Base-by-base conservation (phyloP, 2,113 vertebrate species). In the Macrotis lagotis region DNA sequence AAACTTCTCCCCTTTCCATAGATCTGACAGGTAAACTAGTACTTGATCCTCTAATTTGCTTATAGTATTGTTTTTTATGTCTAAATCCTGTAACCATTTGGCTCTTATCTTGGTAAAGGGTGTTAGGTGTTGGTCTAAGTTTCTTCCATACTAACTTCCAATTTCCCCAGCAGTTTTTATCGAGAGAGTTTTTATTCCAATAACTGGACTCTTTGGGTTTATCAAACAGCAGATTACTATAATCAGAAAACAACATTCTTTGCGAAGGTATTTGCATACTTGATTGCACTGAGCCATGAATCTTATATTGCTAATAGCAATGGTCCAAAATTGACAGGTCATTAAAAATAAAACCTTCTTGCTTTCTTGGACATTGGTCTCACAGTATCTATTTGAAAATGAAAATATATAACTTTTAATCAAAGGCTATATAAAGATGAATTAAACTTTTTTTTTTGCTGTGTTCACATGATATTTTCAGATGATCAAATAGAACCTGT, bases 391-490 rank as follows among this genome's bases (percentile, higher is more conserved):
- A 88, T 96, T 94, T 92, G 53, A 89, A 90, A 93, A 5, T 93
- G 22, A 93, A 97, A 95, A 52, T 89, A 12, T 50, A 88, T 16
- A 92, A 44, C 24, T 10, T 53, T 89, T 51, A 59, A 48, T 93
- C 26, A 59, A 4, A 83, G n/a, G n/a, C 51, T 95, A 93, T 95
- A 55, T 3, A 9, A 94, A 53, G 91, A 53, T 25, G 25, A 59
- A 59, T 59, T 55, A 55, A 28, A 55, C 0, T 66, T 66, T n/a
- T 37, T 48, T 95, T 95, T 22, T 92, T 95, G 31, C 95, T 9
- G 6, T 96, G 55, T 28, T 95, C 59, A 96, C 92, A 92, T 95
- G 50, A 88, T 53, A 91, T 55, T 51, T 89, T 53, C 91, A 90
- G 49, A 59, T 92, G 48, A 92, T 24, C 51, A 51, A 91, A 9